These are phyloP conservation scores for Mylabris sibirica DNA, from an alignment of 2,888 invertebrate species.

Conservation along the genomic window DNA sequence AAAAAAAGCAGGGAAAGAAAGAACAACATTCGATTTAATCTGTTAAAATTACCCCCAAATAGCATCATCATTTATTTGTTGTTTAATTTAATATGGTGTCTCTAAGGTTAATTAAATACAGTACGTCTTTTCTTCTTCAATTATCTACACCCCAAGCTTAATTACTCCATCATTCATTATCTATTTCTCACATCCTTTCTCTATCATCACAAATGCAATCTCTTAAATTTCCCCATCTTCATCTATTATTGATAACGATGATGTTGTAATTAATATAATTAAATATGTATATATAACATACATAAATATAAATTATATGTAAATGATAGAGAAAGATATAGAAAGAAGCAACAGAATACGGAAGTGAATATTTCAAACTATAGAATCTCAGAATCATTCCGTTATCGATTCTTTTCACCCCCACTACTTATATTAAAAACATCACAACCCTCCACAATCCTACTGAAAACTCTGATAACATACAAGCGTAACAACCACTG, in stretches of 20 bases:
- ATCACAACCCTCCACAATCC: constrained; percentile 3
- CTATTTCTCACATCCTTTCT: not conserved
- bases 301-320: not conserved
- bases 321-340: not conserved
- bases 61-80: not conserved
- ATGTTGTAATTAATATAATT: constrained; percentile 5
- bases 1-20: not conserved
- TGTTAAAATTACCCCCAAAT: not conserved
- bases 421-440: not conserved
- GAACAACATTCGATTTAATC: not conserved
- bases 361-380: constrained; percentile 8
- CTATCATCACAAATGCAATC: not conserved
- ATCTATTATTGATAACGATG: constrained; percentile 5
- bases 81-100: constrained; percentile 6
- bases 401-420: constrained; percentile 8
- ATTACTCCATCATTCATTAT: not conserved
- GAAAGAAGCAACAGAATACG: constrained; percentile 1
- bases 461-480: not conserved
- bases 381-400: constrained; percentile 8
- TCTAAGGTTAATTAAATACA: constrained; percentile 8
- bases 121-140: not conserved
- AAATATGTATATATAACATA: not conserved
- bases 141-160: constrained; percentile 3
- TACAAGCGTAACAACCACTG: constrained; percentile 1
- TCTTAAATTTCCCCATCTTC: not conserved